Conservation (phyloP, 2,797 vertebrate species). For the Bovichtus variegatus region DNA sequence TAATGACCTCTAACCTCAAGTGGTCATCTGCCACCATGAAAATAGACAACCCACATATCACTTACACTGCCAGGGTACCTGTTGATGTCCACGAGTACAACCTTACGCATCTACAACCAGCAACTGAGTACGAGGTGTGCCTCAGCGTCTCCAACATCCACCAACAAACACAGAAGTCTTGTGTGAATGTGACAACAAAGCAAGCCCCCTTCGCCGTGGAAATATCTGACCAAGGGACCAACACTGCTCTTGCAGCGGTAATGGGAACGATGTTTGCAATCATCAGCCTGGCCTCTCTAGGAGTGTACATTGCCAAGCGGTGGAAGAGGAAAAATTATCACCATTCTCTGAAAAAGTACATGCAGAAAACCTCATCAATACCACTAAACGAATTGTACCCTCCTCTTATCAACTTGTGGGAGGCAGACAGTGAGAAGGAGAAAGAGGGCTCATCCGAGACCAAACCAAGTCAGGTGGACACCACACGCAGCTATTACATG, state of each 20-base stretch:
- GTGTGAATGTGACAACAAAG: slow-evolving; percentile 96
- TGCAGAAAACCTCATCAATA: slow-evolving; percentile 99
- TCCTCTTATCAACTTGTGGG: slow-evolving; percentile 98
- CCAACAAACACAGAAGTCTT: slow-evolving; percentile 94
- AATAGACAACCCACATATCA: slow-evolving; percentile 97
- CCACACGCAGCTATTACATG: slow-evolving; percentile 99
- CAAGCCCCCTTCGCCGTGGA: slow-evolving; percentile 89
- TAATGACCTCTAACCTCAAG: slow-evolving; percentile 95
- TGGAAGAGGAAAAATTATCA: slow-evolving; percentile 98
- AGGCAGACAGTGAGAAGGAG: slow-evolving; percentile 96
- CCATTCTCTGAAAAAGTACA: slow-evolving; percentile 98
- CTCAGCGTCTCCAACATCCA: slow-evolving; percentile 94
- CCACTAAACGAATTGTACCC: slow-evolving; percentile 97
- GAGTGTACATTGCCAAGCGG: slow-evolving; percentile 91
- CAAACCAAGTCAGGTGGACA: slow-evolving; percentile 96
- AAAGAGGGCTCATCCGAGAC: slow-evolving; percentile 92
- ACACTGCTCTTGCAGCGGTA: slow-evolving; percentile 92
- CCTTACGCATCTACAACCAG: slow-evolving; percentile 94
- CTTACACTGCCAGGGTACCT: slow-evolving; percentile 95
- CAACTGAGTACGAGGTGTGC: slow-evolving; percentile 96
- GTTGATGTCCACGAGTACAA: slow-evolving; percentile 98
- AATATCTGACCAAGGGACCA: slow-evolving; percentile 91
- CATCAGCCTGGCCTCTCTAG: slow-evolving; percentile 90
- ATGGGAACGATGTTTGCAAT: slow-evolving; percentile 95
- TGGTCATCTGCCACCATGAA: slow-evolving; percentile 99